A percentile compares a stretch with the other conserved stretches of the same genome.
Conservation (phyloP, 2,888 invertebrate species). For the Plagodis dolabraria region DNA sequence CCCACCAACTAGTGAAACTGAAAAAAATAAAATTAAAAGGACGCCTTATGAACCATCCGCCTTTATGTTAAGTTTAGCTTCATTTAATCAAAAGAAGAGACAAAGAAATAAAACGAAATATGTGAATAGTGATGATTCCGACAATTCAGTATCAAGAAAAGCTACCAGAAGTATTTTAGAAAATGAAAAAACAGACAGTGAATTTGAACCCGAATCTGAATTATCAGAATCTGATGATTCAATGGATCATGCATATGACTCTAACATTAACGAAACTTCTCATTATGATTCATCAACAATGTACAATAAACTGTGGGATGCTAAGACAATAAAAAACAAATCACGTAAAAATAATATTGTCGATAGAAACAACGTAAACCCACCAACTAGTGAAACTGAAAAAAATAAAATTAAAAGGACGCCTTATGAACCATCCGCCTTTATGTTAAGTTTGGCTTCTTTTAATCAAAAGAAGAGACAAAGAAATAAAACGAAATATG, state of each 20-base stretch:
- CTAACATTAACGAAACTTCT: too few species aligned
- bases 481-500: constrained; percentile 1
- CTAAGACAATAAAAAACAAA: background rate
- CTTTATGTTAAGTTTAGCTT: background rate
- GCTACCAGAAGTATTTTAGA: background rate
- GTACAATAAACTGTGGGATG: too few species aligned
- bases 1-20: too few species aligned
- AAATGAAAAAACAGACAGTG: background rate
- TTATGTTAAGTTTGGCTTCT: constrained; percentile 1
- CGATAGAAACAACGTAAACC: background rate
- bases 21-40: background rate
- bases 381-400: too few species aligned
- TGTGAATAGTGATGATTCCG: constrained; percentile 4
- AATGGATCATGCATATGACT: too few species aligned
- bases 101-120: background rate
- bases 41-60: background rate
- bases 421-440: background rate
- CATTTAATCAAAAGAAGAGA: constrained; percentile 1
- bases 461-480: constrained; percentile 1
- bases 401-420: background rate
- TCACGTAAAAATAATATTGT: background rate
- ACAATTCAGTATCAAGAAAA: background rate
- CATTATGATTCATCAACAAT: too few species aligned
- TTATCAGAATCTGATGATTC: background rate
- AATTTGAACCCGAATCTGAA: constrained; percentile 1